These are phyloP conservation scores for Pararge aegeria DNA, from an alignment of 1,140 invertebrate genomes.

Conservation along the genomic window DNA sequence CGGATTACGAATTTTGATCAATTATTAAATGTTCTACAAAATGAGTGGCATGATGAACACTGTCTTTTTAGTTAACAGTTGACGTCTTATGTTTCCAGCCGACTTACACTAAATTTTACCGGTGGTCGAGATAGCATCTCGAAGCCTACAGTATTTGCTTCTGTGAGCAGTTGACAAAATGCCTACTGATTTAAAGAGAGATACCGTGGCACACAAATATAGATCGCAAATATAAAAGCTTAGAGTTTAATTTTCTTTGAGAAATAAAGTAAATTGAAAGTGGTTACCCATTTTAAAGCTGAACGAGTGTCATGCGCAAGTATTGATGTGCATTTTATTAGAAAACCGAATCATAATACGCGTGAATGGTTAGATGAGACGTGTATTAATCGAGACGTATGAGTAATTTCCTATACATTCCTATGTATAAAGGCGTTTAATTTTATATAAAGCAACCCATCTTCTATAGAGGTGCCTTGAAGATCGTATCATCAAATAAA, in stretches of 20 bases:
- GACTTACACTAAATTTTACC: constrained; percentile 59
- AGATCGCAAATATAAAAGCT: neutral
- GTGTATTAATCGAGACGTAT: constrained; percentile 6
- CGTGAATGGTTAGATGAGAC: constrained; percentile 8
- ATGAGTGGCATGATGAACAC: constrained; percentile 25
- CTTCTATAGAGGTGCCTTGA: no score
- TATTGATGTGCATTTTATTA: constrained; percentile 25
- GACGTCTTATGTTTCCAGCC: constrained; percentile 33
- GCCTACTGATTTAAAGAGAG: constrained; percentile 30
- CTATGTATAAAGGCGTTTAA: neutral
- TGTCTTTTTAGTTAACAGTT: constrained; percentile 23
- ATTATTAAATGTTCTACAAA: constrained; percentile 14
- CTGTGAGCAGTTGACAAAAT: constrained; percentile 35
- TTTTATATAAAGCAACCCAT: neutral
- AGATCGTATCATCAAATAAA: no score
- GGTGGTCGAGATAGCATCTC: constrained; percentile 57
- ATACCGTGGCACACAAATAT: neutral
- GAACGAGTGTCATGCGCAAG: constrained; percentile 21
- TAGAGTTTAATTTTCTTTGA: neutral
- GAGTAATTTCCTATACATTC: neutral
- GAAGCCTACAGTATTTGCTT: constrained; percentile 33
- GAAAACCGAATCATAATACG: constrained; percentile 11
- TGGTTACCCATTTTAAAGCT: constrained; percentile 7
- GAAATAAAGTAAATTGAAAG: neutral
- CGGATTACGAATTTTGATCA: neutral